Evolutionary conservation across 2,113 vertebrate species (phyloP), one percentile per base, ranked within the genome.

Genomic region (Terrapene triunguis): DNA sequence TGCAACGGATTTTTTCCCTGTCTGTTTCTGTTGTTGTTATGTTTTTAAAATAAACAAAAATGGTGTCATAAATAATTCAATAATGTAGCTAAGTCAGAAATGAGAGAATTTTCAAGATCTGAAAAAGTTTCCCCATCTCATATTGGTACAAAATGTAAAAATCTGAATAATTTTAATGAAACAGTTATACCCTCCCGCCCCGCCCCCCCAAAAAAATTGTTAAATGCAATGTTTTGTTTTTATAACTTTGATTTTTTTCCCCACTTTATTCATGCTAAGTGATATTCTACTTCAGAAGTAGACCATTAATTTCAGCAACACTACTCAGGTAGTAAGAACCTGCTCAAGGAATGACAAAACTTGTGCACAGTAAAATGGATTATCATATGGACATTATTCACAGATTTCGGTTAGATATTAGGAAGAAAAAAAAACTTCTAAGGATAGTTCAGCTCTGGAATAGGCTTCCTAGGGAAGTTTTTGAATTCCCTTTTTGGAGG

Each of bases 341-440:
- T 90, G 55, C 93, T 95, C 76, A 78, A 91, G 93, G 87, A 44
- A 93, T 16, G 72, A 85, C 87, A 96, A 95, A 92, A 86, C 92
- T 53, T 35, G 72, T 95, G 92, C 85, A 95, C 82, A 96, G 76
- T 84, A 95, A 96, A 97, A 94, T 82, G 82, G 96, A 94, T 96
- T 95, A 96, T 96, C 90, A 92, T 21, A 84, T 90, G 96, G 84
- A 89, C 94, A 89, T 7, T 82, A 82, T 42, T 90, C 55, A 57
- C 10, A 57, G 53, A 54, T 54, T 54, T 54, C 3, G 8, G 3
- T 54, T 54, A 54, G 53, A 22, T 22, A 54, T 54, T 57, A 57
- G 25, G 24, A 25, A 7, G 54, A 24, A 55, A 19, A 55, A 57
- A 57, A 57, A 57, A 57, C 55, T 57, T 57, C 7, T 27, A 57